Evolutionary conservation across 1,140 invertebrate genomes (phyloP), one percentile per base, ranked within the genome.

Genomic region (Brachionus calyciflorus): DNA sequence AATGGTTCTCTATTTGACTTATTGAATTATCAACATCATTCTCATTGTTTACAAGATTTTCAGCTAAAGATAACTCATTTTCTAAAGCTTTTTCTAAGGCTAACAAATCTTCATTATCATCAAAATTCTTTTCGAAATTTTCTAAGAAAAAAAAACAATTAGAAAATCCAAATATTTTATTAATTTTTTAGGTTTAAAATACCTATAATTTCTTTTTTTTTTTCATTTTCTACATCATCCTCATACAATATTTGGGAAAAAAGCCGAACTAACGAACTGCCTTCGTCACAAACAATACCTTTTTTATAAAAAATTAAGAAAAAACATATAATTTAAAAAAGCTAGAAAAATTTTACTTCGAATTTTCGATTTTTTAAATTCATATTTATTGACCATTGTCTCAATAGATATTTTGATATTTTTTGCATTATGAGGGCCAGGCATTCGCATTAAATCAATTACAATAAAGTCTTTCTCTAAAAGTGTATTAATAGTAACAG

Each of bases 221-320:
- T 12, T n/a, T 12, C n/a, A 33, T 33, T 33, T 33, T 33, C 14
- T 10, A n/a, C 12, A 33, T 60, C 55, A 33, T 53, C 21, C 17
- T 53, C 46, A 49, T 19, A 49, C 46, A 49, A 53, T 12, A 60
- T 60, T 33, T 60, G 55, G n/a, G 14, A 33, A 60, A 60, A 60
- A 19, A 60, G 30, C 30, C 30, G 26, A 33, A 60, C 30, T 33
- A 33, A 60, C 30, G 7, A n/a, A 37, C 55, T 60, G 5, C 55
- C 55, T 37, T 60, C 55, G 21, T 60, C 55, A 33, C 55, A 60
- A 33, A 33, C n/a, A 33, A 33, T 60, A 12, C 26, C 30, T 60
- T 33, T 55, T 1, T 49, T 49, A 21, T 53, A 19, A 53, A 53
- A 53, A 21, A 24, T 53, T 53, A 24, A 53, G n/a, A n/a, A n/a